A percentile compares a stretch with the other conserved stretches of the same genome.
phyloP scores from a whole-genome alignment of 1,140 invertebrate species.

The Anastrepha obliqua region DNA sequence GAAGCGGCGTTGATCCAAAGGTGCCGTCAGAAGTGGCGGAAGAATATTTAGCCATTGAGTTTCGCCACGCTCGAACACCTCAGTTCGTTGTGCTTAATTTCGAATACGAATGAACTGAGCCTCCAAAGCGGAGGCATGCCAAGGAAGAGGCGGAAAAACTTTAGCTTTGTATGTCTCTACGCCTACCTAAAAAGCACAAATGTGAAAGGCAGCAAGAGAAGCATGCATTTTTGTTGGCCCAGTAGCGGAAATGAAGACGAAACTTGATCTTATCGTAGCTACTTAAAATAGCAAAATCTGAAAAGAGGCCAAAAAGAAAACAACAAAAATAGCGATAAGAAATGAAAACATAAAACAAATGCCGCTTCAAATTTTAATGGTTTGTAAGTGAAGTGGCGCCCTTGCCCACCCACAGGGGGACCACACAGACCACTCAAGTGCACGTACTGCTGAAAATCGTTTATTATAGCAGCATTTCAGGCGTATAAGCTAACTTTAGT shows the following conservation, averaged over 20 bases:
- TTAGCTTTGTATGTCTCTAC: neutral
- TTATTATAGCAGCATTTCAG: slow-evolving; percentile 39
- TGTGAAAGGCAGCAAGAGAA: neutral
- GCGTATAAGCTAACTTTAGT: neutral
- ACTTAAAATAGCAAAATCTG: neutral
- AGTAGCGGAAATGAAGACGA: slow-evolving; percentile 26
- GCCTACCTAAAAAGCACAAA: neutral
- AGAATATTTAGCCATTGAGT: slow-evolving; percentile 47
- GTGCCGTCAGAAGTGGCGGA: slow-evolving; percentile 2
- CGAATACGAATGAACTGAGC: slow-evolving; percentile 41
- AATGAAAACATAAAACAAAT: slow-evolving; percentile 52
- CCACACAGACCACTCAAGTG: too few relatives aligned
- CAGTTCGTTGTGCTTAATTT: slow-evolving; percentile 47
- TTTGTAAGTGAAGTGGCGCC: neutral
- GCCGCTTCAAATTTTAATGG: slow-evolving; percentile 49
- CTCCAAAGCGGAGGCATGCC: neutral
- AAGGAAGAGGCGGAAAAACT: neutral
- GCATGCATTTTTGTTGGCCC: neutral
- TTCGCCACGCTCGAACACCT: slow-evolving; percentile 45
- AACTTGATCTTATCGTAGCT: slow-evolving; percentile 29
- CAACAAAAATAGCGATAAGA: slow-evolving; percentile 24
- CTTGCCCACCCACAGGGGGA: neutral
- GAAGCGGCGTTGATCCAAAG: neutral
- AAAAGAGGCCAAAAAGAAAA: neutral
- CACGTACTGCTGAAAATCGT: slow-evolving; percentile 7